phyloP scores from a whole-genome alignment of 2,888 invertebrate genomes.

The Oxyteleia sp. region DNA sequence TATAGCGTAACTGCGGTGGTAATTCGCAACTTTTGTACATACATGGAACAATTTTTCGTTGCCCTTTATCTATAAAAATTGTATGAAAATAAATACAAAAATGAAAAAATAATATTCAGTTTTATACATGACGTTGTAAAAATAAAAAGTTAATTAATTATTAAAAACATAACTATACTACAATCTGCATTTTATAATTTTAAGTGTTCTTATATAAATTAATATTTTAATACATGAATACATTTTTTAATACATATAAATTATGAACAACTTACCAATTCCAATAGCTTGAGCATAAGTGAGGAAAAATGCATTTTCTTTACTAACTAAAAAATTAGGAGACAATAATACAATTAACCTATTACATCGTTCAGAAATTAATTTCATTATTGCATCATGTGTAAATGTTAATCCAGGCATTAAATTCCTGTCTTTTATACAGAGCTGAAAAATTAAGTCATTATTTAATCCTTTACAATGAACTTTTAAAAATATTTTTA shows the following conservation, averaged over 20 bases:
- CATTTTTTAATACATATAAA: too few species aligned
- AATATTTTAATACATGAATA: too few species aligned
- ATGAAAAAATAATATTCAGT: too few species aligned
- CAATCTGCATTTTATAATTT: too few species aligned
- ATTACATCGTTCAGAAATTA: constrained; percentile 93
- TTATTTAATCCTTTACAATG: too few species aligned
- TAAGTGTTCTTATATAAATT: too few species aligned
- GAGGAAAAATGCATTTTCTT: constrained; percentile 93
- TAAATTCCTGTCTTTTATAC: constrained; percentile 92
- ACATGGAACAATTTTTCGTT: constrained; percentile 92
- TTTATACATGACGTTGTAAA: too few species aligned
- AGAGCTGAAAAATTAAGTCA: constrained; percentile 90
- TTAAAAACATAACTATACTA: too few species aligned
- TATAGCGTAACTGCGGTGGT: constrained; percentile 91
- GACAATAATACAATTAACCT: constrained; percentile 94
- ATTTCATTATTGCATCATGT: constrained; percentile 91
- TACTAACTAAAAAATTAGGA: constrained; percentile 92
- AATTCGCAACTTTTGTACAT: constrained; percentile 90
- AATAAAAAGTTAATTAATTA: too few species aligned
- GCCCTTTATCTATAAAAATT: constrained; percentile 86
- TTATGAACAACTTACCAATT: constrained; percentile 92
- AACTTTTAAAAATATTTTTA: too few species aligned
- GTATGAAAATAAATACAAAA: constrained; percentile 15
- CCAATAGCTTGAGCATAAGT: constrained; percentile 94
- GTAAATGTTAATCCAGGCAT: constrained; percentile 91